Conservation (phyloP, 1,140 invertebrate genomes). For the Apocrypta bakeri region DNA sequence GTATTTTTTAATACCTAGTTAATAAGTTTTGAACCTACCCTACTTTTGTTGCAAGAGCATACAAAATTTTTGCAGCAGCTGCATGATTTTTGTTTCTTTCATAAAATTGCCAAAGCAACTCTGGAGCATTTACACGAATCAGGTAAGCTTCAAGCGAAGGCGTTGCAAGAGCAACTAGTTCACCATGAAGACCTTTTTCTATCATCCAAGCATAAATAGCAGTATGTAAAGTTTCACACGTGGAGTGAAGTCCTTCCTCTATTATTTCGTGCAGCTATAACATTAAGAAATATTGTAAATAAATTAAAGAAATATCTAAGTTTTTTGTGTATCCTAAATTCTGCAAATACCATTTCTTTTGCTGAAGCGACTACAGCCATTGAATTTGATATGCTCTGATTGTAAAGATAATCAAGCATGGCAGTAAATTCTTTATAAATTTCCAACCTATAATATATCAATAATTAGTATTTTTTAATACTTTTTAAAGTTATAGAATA, state of each 20-base stretch:
- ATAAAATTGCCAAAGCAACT: constrained; percentile 97
- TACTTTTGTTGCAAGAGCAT: constrained; percentile 88
- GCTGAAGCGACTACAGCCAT: constrained; percentile 62
- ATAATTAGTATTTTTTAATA: constrained; percentile 40
- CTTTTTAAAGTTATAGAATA: neutral
- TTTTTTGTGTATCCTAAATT: too few relatives aligned
- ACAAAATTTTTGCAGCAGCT: constrained; percentile 93
- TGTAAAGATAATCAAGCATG: constrained; percentile 87
- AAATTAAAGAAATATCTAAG: constrained; percentile 27
- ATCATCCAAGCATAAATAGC: constrained; percentile 96
- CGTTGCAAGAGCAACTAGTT: constrained; percentile 85
- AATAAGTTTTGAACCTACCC: constrained; percentile 74
- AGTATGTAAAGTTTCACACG: constrained; percentile 93
- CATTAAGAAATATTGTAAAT: constrained; percentile 31
- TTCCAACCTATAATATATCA: constrained; percentile 79
- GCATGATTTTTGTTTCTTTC: constrained; percentile 93
- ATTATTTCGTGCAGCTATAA: constrained; percentile 72
- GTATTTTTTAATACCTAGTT: too few relatives aligned
- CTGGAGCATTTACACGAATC: constrained; percentile 82
- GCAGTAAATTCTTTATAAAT: constrained; percentile 91
- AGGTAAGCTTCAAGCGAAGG: constrained; percentile 90
- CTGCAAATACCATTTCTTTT: constrained; percentile 71
- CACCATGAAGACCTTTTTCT: constrained; percentile 83
- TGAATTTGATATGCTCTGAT: constrained; percentile 77
- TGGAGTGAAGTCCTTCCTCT: constrained; percentile 71